These are phyloP conservation scores for Sebastes itinus DNA, from an alignment of 2,797 vertebrate species.

Conservation along the genomic window DNA sequence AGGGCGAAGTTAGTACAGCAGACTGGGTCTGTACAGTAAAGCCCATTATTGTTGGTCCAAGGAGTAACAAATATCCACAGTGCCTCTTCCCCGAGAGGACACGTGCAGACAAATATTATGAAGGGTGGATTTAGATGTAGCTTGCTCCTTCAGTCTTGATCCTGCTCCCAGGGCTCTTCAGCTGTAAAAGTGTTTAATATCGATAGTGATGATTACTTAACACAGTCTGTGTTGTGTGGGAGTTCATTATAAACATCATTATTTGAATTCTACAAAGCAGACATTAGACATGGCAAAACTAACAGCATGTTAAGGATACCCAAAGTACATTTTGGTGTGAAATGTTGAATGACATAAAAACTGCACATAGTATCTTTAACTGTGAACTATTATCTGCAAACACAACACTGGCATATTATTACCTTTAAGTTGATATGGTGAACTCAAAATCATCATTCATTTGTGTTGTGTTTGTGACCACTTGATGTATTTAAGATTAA, in stretches of 20 bases:
- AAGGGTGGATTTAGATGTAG: slow-evolving; percentile 53
- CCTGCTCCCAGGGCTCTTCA: slow-evolving; percentile 26
- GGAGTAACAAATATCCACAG: slow-evolving; percentile 65
- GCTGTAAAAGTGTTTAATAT: slow-evolving; percentile 20
- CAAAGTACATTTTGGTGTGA: background rate
- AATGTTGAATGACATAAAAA: background rate
- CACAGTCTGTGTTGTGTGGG: background rate
- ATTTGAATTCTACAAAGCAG: background rate
- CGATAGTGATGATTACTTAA: slow-evolving; percentile 14
- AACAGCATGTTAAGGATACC: background rate
- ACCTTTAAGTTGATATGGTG: background rate
- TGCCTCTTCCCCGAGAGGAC: slow-evolving; percentile 59
- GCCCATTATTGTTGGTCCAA: slow-evolving; percentile 37
- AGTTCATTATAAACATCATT: background rate
- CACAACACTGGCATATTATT: background rate
- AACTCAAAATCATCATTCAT: background rate
- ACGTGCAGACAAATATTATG: slow-evolving; percentile 75
- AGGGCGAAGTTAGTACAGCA: slow-evolving; percentile 9
- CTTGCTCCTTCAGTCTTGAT: slow-evolving; percentile 21
- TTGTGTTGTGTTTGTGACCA: background rate
- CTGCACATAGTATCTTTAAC: background rate
- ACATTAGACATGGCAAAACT: background rate
- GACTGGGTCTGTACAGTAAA: slow-evolving; percentile 33
- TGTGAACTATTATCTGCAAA: background rate
- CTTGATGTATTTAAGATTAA: background rate